Evolutionary conservation across 2,888 invertebrate species (phyloP).

Genomic region (Mythimna loreyi): DNA sequence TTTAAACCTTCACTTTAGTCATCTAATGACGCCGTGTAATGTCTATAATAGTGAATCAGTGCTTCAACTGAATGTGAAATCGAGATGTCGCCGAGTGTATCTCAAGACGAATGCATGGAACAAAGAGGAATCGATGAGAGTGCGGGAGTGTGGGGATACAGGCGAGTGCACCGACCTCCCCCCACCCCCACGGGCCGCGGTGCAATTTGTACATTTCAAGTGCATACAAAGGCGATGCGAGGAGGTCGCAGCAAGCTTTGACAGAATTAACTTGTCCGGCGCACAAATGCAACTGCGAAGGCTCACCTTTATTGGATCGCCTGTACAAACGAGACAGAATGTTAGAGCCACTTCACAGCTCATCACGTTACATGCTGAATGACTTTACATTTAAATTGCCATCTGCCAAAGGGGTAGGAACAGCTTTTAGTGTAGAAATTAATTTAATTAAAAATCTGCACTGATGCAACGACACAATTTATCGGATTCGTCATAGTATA

Average conservation of each 20-base stretch:
- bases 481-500: not conserved
- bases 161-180: slow-evolving; percentile 87
- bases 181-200: slow-evolving; percentile 82
- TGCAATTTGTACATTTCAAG: slow-evolving; percentile 91
- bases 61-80: slow-evolving; percentile 84
- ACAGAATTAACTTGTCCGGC: slow-evolving; percentile 90
- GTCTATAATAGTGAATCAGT: slow-evolving; percentile 67
- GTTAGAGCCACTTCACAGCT: slow-evolving; percentile 65
- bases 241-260: slow-evolving; percentile 89
- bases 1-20: not conserved
- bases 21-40: not conserved
- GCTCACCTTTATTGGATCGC: slow-evolving; percentile 86
- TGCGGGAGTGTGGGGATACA: slow-evolving; percentile 81
- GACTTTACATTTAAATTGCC: slow-evolving; percentile 34
- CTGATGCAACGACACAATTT: not conserved
- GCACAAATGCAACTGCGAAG: slow-evolving; percentile 81
- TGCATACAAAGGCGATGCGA: slow-evolving; percentile 89
- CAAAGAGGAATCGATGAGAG: slow-evolving; percentile 90
- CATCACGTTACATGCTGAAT: slow-evolving; percentile 40
- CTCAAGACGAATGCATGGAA: slow-evolving; percentile 89
- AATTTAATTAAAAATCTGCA: slow-evolving; percentile 14
- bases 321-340: slow-evolving; percentile 74
- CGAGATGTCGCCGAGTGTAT: slow-evolving; percentile 86
- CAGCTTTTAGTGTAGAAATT: not conserved
- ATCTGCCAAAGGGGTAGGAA: slow-evolving; percentile 4